phyloP scores from a whole-genome alignment of 2,113 vertebrate species.

The Lasiurus borealis region DNA sequence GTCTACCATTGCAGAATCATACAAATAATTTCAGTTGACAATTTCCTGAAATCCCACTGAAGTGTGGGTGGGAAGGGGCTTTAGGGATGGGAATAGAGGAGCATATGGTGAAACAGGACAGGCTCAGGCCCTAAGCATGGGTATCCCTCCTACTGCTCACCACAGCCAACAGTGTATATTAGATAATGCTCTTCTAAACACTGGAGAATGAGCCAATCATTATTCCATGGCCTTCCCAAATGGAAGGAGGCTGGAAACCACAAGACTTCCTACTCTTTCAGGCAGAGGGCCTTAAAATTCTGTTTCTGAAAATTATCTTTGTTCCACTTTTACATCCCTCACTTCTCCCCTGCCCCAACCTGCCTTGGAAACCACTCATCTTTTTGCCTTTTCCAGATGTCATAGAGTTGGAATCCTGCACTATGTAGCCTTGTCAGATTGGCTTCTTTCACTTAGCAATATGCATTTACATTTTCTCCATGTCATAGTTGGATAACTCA shows the following conservation, averaged over 20 bases:
- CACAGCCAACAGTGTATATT: not conserved
- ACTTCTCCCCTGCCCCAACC: not conserved
- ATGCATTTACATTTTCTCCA: not conserved
- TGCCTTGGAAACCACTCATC: not conserved
- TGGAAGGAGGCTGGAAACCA: not conserved
- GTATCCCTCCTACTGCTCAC: not conserved
- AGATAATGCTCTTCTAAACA: not conserved
- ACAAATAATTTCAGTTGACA: not conserved
- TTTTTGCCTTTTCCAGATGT: not conserved
- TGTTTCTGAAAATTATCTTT: not conserved
- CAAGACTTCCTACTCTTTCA: not conserved
- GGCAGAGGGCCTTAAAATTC: not conserved
- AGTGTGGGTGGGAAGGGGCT: no score
- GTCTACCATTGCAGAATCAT: not conserved
- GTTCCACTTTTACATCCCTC: not conserved
- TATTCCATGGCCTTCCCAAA: not conserved
- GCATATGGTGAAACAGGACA: not conserved
- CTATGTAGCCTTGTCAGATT: not conserved
- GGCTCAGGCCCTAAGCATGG: not conserved
- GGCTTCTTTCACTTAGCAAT: slow-evolving; percentile 5
- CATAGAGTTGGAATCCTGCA: not conserved
- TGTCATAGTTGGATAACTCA: not conserved
- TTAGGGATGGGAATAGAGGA: not conserved
- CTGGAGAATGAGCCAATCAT: not conserved
- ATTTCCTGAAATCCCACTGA: not conserved